These are phyloP conservation scores for Hippasteria phrygiana DNA, from an alignment of 53 echinoderm and acorn worm genomes.

Conservation along the genomic window DNA sequence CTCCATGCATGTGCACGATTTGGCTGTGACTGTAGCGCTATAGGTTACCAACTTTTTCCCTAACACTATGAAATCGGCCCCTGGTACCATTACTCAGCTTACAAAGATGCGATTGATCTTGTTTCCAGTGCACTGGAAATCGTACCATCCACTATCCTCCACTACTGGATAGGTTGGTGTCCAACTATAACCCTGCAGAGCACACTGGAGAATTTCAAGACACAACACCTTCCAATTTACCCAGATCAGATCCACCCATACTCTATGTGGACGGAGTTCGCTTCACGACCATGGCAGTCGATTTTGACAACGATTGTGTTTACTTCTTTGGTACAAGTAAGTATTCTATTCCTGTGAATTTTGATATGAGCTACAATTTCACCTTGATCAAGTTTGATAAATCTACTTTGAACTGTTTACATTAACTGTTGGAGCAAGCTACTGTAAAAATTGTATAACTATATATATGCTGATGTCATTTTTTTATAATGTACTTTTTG, in stretches of 20 bases:
- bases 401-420: too few species aligned
- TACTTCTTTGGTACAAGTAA: constrained; percentile 63
- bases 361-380: neutral
- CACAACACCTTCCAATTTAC: neutral
- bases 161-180: constrained; percentile 24
- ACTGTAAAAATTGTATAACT: too few species aligned
- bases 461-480: too few species aligned
- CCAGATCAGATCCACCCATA: neutral
- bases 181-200: constrained; percentile 22
- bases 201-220: neutral
- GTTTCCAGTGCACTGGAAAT: neutral
- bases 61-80: too few species aligned
- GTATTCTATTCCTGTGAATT: neutral
- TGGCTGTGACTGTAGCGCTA: too few species aligned
- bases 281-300: constrained; percentile 37
- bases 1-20: too few species aligned
- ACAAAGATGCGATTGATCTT: neutral
- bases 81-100: neutral
- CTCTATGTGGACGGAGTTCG: constrained; percentile 8
- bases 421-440: too few species aligned
- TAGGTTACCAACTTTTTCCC: too few species aligned
- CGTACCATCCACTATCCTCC: neutral
- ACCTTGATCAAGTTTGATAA: neutral
- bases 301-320: neutral
- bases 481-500: too few species aligned